Evolutionary conservation across 2,797 vertebrate genomes (phyloP).

Genomic region (Ataeniobius toweri): DNA sequence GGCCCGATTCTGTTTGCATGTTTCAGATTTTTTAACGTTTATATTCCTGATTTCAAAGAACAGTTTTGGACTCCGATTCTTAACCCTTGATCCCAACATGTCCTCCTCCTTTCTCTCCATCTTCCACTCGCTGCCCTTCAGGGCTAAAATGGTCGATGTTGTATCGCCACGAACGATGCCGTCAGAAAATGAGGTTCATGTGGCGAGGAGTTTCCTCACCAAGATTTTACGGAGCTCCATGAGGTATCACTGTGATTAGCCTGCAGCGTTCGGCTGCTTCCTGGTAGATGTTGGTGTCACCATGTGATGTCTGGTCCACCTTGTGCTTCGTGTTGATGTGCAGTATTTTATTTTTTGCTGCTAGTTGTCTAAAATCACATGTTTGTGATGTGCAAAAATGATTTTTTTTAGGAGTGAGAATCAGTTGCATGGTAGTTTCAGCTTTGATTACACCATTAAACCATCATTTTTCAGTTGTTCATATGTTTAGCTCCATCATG

Average conservation of each 20-base stretch:
- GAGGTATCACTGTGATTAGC: slow-evolving; percentile 79
- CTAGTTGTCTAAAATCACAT: neutral
- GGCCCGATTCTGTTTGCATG: neutral
- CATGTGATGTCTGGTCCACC: slow-evolving; percentile 3
- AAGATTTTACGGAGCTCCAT: slow-evolving; percentile 92
- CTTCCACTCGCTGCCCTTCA: slow-evolving; percentile 54
- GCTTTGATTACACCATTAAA: neutral
- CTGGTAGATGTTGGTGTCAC: slow-evolving; percentile 21
- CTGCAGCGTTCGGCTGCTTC: neutral
- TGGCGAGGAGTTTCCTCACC: slow-evolving; percentile 88
- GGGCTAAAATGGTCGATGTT: slow-evolving; percentile 84
- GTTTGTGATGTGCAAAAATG: neutral
- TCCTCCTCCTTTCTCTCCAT: neutral
- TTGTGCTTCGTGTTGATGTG: slow-evolving; percentile 21
- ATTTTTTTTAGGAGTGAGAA: neutral
- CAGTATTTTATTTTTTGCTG: slow-evolving; percentile 5
- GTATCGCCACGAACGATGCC: slow-evolving; percentile 81
- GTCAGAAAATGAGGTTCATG: slow-evolving; percentile 84
- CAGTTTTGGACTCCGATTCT: neutral
- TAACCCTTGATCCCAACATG: neutral
- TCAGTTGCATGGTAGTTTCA: neutral
- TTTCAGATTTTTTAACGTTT: neutral
- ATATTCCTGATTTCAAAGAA: neutral
- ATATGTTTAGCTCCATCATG: neutral
- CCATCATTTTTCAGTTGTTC: neutral